phyloP scores from a whole-genome alignment of 2,113 vertebrate species.

The Synodontis membranacea region DNA sequence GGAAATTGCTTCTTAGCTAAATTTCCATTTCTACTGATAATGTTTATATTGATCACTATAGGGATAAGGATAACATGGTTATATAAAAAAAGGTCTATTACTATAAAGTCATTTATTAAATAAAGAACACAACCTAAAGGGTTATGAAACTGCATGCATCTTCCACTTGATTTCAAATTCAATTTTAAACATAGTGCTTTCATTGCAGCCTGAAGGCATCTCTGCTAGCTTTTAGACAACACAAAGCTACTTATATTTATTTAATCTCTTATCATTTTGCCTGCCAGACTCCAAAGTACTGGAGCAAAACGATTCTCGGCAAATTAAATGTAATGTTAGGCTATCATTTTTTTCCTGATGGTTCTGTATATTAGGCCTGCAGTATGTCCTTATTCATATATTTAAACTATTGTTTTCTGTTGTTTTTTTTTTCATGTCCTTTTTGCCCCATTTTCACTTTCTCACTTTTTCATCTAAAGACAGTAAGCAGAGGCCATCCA shows the following conservation, averaged over 20 bases:
- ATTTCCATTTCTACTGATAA: not conserved
- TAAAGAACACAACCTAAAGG: not conserved
- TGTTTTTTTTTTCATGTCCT: too few relatives aligned
- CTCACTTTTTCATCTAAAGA: too few relatives aligned
- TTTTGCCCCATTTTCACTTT: too few relatives aligned
- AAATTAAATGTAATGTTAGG: not conserved
- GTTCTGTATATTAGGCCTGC: not conserved
- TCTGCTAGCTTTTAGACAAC: not conserved
- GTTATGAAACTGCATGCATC: not conserved
- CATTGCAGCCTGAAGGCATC: not conserved
- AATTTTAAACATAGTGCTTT: not conserved
- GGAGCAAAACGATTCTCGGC: not conserved
- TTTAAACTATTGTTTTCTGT: too few relatives aligned
- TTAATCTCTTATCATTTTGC: not conserved
- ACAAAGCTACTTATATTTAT: not conserved
- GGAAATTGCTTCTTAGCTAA: not conserved
- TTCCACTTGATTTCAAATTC: not conserved
- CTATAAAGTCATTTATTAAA: slow-evolving; percentile 3
- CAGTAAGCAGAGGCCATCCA: too few relatives aligned
- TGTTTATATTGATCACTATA: not conserved
- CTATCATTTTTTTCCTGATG: not conserved
- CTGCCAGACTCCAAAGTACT: not conserved
- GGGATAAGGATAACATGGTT: not conserved
- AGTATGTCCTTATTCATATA: too few relatives aligned
- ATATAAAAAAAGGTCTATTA: not conserved